phyloP scores from a whole-genome alignment of 2,888 invertebrate genomes.

The Dicranocentrus wangi region DNA sequence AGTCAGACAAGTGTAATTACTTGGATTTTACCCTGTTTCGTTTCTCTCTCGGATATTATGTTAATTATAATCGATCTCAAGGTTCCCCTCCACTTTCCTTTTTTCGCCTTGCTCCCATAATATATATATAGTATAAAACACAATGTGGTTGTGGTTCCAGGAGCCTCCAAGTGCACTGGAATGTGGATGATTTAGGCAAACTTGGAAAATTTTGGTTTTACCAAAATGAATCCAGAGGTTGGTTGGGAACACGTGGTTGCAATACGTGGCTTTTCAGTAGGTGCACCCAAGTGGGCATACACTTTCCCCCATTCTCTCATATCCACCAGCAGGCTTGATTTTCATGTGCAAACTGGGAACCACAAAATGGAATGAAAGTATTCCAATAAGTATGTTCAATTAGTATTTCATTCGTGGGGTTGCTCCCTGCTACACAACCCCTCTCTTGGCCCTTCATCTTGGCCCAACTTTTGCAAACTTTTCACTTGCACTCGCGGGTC shows the following conservation, averaged over 20 bases:
- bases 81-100: neutral
- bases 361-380: conserved; percentile 42
- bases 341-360: conserved; percentile 30
- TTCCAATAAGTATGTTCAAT: conserved; percentile 39
- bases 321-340: neutral
- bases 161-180: no score
- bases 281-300: no score
- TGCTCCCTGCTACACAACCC: no score
- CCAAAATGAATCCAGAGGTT: conserved; percentile 10
- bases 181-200: conserved; percentile 29
- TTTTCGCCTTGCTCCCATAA: neutral
- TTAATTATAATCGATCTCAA: neutral
- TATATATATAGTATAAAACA: neutral
- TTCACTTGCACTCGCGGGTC: neutral
- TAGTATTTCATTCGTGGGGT: no score
- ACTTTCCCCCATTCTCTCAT: no score
- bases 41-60: no score
- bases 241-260: no score
- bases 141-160: no score
- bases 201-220: neutral
- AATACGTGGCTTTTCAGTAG: no score
- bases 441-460: no score
- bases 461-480: neutral
- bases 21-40: no score
- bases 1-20: no score